A percentile compares a stretch with the other conserved stretches of the same genome.
These are phyloP conservation scores for Dorcus parallelipipedus DNA, from an alignment of 2,888 invertebrate species.

Conservation along the genomic window DNA sequence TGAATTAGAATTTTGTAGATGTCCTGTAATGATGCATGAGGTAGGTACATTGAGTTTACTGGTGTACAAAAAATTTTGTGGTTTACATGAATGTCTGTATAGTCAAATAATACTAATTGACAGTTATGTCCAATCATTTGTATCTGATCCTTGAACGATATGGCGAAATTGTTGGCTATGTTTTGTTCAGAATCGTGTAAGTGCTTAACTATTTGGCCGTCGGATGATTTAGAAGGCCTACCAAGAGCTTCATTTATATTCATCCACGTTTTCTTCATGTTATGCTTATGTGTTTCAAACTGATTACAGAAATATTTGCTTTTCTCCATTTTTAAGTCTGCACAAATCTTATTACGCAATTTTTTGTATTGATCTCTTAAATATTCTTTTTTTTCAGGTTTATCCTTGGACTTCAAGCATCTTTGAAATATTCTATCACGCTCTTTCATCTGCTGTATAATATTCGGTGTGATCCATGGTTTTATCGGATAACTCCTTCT, in stretches of 20 bases:
- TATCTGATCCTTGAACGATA: neutral
- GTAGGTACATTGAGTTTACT: neutral
- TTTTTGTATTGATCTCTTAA: neutral
- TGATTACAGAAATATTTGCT: neutral
- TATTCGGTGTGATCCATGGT: neutral
- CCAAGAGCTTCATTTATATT: neutral
- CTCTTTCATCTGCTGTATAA: neutral
- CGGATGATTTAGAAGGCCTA: neutral
- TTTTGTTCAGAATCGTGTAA: neutral
- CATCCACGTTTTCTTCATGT: neutral
- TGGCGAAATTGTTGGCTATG: neutral
- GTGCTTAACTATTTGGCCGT: neutral
- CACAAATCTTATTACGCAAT: neutral
- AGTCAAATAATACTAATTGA: neutral
- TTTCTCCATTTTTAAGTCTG: neutral
- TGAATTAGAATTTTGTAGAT: neutral
- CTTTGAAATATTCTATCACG: neutral
- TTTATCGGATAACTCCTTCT: neutral
- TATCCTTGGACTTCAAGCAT: neutral
- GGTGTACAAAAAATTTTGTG: neutral
- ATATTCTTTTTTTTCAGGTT: neutral
- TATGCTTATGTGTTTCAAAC: neutral
- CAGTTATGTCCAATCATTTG: neutral
- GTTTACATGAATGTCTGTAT: neutral
- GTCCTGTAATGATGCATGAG: neutral